phyloP scores from a whole-genome alignment of 1,140 invertebrate genomes.

The Panulirus ornatus region DNA sequence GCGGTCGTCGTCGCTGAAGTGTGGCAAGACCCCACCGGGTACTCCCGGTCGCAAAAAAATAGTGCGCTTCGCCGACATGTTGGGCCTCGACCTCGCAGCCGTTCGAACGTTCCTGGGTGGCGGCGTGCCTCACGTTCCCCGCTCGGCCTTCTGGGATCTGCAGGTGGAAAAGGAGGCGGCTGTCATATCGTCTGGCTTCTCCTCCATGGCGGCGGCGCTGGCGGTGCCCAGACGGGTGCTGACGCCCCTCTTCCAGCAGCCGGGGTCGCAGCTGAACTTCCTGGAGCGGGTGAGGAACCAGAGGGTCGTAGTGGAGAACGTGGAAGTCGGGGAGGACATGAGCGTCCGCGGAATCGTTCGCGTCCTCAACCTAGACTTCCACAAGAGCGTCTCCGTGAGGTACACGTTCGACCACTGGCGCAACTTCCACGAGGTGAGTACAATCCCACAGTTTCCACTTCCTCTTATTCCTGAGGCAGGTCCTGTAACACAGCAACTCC shows the following conservation, averaged over 20 bases:
- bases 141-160: constrained; percentile 84
- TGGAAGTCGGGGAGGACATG: constrained; percentile 83
- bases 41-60: constrained; percentile 94
- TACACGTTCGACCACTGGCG: constrained; percentile 93
- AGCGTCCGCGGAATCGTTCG: constrained; percentile 91
- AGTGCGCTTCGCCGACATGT: constrained; percentile 95
- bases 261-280: constrained; percentile 86
- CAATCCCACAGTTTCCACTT: background rate
- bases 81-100: constrained; percentile 94
- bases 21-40: constrained; percentile 93
- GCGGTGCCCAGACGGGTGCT: constrained; percentile 56
- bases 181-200: no score
- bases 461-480: background rate
- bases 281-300: constrained; percentile 86
- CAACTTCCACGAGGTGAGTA: constrained; percentile 80
- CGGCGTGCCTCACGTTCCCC: constrained; percentile 91
- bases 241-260: constrained; percentile 90
- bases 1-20: constrained; percentile 91
- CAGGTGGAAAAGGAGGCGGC: constrained; percentile 58
- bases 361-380: constrained; percentile 93
- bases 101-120: constrained; percentile 93
- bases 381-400: constrained; percentile 92
- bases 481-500: no score
- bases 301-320: constrained; percentile 91
- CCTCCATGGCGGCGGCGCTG: constrained; percentile 20